These are phyloP conservation scores for Ischnus inquisitorius DNA, from an alignment of 2,888 invertebrate genomes.

Conservation along the genomic window DNA sequence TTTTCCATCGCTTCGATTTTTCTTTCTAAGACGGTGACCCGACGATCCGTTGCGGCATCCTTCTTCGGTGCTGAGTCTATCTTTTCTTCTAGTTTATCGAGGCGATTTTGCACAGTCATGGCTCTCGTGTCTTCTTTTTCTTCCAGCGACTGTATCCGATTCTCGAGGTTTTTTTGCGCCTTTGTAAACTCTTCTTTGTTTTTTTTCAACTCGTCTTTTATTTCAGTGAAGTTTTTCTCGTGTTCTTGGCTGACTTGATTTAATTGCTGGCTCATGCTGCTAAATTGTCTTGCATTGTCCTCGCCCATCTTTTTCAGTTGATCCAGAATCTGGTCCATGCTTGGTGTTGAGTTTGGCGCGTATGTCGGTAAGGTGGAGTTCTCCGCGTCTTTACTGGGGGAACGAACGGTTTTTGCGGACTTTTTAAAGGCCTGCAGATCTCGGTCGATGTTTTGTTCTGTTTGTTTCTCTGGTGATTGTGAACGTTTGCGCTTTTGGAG, in stretches of 20 bases:
- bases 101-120: not conserved
- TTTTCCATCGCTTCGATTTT: not conserved
- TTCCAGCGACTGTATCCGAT: not conserved
- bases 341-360: not conserved
- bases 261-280: not conserved
- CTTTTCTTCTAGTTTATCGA: not conserved
- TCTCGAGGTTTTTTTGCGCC: not conserved
- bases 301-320: not conserved
- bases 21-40: too few relatives aligned
- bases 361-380: not conserved
- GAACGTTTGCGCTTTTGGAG: not conserved
- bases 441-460: not conserved
- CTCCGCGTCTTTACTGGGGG: not conserved
- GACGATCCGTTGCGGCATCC: too few relatives aligned
- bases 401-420: not conserved
- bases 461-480: not conserved
- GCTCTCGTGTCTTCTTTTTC: not conserved
- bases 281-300: not conserved
- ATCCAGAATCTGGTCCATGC: not conserved
- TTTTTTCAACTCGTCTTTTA: not conserved
- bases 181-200: not conserved
- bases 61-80: not conserved
- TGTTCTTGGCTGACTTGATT: not conserved
- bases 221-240: not conserved
- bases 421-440: not conserved